phyloP scores from a whole-genome alignment of 2,888 invertebrate genomes.

The Seira ritae region DNA sequence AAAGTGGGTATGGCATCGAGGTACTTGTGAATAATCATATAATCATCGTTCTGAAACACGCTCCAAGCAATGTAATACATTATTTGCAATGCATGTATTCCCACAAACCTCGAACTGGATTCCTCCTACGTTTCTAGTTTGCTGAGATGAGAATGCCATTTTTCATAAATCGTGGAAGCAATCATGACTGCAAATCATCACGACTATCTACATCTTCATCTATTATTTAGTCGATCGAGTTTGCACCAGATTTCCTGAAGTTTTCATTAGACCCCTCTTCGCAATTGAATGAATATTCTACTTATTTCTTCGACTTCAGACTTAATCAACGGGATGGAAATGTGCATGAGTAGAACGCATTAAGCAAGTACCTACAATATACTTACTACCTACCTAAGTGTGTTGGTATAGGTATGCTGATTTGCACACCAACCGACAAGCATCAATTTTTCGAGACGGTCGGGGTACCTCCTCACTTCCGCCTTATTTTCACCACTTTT shows the following conservation, averaged over 20 bases:
- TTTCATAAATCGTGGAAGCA: constrained; percentile 44
- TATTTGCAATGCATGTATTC: background rate
- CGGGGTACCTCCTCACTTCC: no score
- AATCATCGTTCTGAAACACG: background rate
- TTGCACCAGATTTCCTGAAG: background rate
- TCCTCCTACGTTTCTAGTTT: background rate
- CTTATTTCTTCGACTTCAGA: background rate
- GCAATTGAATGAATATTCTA: no score
- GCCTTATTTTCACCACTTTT: no score
- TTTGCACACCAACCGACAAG: no score
- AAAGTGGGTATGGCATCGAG: no score
- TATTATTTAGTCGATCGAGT: background rate
- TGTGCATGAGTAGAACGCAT: constrained; percentile 7
- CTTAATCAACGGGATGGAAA: background rate
- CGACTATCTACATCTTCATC: constrained; percentile 36
- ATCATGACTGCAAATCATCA: constrained; percentile 55
- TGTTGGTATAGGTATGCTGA: no score
- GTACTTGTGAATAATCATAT: background rate
- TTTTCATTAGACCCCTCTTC: background rate
- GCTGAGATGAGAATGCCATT: background rate
- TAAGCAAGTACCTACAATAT: background rate
- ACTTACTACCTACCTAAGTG: no score
- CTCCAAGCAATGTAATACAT: background rate
- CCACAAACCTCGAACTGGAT: background rate
- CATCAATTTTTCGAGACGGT: no score